phyloP scores from a whole-genome alignment of 1,140 invertebrate genomes.

The Drepana arcuata region DNA sequence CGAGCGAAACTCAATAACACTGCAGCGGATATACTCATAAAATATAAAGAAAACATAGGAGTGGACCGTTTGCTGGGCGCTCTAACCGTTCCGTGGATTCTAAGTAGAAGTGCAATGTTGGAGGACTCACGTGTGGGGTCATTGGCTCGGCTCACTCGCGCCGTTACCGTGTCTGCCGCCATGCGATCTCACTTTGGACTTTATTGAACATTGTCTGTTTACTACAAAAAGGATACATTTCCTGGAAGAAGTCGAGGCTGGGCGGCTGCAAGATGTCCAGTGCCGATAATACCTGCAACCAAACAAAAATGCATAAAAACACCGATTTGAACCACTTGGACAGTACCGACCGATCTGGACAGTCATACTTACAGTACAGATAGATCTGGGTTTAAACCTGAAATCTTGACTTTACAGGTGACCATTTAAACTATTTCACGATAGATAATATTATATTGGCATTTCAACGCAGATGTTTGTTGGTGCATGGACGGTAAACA shows the following conservation, averaged over 20 bases:
- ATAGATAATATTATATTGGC: no score
- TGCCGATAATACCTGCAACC: constrained; percentile 91
- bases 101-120: constrained; percentile 16
- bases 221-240: constrained; percentile 96
- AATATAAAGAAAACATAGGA: constrained; percentile 16
- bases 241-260: constrained; percentile 98
- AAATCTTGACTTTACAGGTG: no score
- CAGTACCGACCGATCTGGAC: no score
- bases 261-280: constrained; percentile 97
- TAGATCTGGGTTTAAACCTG: no score
- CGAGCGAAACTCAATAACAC: constrained; percentile 23
- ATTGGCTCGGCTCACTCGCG: constrained; percentile 11
- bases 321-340: no score
- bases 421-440: no score
- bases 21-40: constrained; percentile 7
- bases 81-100: constrained; percentile 11
- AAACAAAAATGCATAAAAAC: no score
- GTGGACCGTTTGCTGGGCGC: constrained; percentile 9
- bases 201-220: constrained; percentile 2
- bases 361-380: no score
- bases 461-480: constrained; percentile 34
- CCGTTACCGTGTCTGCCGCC: no score
- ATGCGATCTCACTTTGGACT: no score
- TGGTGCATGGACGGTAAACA: constrained; percentile 35
- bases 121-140: constrained; percentile 15